phyloP scores from a whole-genome alignment of 2,113 vertebrate genomes.

The Pomatorhinus ruficollis region DNA sequence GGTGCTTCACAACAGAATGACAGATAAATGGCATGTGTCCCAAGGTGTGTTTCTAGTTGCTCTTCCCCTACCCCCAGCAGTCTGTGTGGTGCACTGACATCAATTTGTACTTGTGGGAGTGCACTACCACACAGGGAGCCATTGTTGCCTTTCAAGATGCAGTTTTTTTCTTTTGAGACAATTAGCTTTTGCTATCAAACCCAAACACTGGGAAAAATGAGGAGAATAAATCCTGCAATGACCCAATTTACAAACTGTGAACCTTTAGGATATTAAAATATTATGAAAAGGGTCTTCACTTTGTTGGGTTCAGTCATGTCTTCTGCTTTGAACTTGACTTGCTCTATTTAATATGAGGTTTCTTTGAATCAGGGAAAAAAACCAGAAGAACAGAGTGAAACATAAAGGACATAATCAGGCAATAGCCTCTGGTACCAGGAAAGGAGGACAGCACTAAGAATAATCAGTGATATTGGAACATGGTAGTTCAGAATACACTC shows the following conservation, averaged over 20 bases:
- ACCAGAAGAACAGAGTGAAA: background rate
- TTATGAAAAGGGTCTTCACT: background rate
- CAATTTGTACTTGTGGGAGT: background rate
- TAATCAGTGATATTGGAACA: background rate
- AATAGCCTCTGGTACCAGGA: background rate
- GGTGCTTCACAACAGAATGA: background rate
- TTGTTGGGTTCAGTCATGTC: background rate
- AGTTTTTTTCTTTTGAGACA: background rate
- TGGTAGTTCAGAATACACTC: background rate
- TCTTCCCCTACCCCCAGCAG: too few species aligned
- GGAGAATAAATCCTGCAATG: background rate
- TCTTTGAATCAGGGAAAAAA: background rate
- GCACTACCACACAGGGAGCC: background rate
- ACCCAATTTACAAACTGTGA: background rate
- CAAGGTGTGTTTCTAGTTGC: background rate
- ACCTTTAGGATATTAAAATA: background rate
- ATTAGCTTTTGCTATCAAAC: background rate
- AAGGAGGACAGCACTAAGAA: background rate
- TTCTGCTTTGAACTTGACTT: background rate
- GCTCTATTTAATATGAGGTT: background rate
- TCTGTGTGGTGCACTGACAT: background rate
- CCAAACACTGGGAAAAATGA: background rate
- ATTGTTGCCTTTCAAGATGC: background rate
- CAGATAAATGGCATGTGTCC: background rate
- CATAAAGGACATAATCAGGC: background rate